phyloP scores from a whole-genome alignment of 2,888 invertebrate genomes.

The Apeira syringaria region DNA sequence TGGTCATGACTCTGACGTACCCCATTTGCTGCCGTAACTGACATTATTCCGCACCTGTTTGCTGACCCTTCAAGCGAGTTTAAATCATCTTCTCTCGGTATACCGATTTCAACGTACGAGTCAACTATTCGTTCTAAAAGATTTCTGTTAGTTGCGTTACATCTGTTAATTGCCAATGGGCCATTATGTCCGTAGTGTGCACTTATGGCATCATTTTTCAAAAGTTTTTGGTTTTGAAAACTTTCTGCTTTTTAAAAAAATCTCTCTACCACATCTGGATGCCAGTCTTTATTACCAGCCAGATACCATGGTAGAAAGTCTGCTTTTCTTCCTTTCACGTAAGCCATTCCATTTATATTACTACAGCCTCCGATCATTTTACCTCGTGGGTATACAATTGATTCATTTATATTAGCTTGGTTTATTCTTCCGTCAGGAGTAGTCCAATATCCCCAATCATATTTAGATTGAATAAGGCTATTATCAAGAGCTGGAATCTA shows the following conservation, averaged over 20 bases:
- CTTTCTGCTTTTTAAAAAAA: conserved; percentile 81
- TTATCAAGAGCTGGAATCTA: conserved; percentile 44
- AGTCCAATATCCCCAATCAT: conserved; percentile 94
- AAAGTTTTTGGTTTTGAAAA: conserved; percentile 43
- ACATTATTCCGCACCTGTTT: conserved; percentile 72
- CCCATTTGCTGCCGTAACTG: conserved; percentile 61
- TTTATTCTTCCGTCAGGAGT: conserved; percentile 88
- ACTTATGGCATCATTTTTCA: conserved; percentile 35
- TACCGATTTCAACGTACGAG: conserved; percentile 72
- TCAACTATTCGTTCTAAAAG: conserved; percentile 47
- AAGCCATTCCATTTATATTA: conserved; percentile 82
- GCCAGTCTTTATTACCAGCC: conserved; percentile 81
- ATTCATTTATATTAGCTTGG: conserved; percentile 78
- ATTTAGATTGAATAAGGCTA: conserved; percentile 48
- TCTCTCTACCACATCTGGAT: conserved; percentile 67
- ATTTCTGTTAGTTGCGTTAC: conserved; percentile 61
- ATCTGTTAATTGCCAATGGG: conserved; percentile 67
- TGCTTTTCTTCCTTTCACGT: conserved; percentile 71
- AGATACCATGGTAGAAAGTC: conserved; percentile 81
- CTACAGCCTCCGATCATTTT: conserved; percentile 85
- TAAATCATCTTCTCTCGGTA: conserved; percentile 54
- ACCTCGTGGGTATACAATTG: conserved; percentile 82
- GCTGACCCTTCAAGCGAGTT: conserved; percentile 60
- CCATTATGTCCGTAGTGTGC: conserved; percentile 65
- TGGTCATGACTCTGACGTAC: conserved; percentile 42